Percentiles rank a stretch among this genome's conserved stretches.
These are phyloP conservation scores for Melanerpes aurifrons DNA, from an alignment of 2,113 vertebrate species.

Conservation along the genomic window DNA sequence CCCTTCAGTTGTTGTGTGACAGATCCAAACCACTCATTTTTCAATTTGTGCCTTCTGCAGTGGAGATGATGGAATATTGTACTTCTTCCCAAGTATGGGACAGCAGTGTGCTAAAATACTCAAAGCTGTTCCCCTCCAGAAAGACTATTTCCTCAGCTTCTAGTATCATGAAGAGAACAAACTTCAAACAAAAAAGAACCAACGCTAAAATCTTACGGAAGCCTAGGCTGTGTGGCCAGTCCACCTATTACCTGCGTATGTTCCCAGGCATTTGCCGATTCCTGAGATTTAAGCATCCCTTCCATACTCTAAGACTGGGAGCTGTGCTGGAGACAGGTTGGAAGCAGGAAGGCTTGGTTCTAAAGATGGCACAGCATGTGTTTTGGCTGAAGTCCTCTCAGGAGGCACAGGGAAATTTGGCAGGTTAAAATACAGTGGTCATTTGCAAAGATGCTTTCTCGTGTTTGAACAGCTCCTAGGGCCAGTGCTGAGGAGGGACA, in stretches of 20 bases:
- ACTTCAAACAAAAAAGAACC: background rate
- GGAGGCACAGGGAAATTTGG: background rate
- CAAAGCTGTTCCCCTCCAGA: background rate
- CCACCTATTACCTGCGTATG: background rate
- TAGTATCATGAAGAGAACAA: background rate
- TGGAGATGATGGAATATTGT: background rate
- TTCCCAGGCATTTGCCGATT: background rate
- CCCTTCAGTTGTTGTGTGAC: background rate
- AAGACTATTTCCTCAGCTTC: background rate
- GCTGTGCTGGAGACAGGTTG: background rate
- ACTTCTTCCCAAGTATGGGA: background rate
- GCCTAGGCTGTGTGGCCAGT: background rate
- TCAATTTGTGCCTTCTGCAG: background rate
- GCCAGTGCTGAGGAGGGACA: background rate
- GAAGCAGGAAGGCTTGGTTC: background rate
- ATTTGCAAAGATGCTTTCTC: slow-evolving; percentile 10
- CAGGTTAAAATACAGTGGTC: background rate
- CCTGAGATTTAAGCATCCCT: background rate
- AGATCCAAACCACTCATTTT: background rate
- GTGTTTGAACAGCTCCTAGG: background rate
- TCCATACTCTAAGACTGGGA: accelerated
- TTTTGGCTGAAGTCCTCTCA: background rate
- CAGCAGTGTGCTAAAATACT: background rate
- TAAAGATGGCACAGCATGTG: background rate
- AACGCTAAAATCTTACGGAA: background rate